phyloP scores from a whole-genome alignment of 1,140 invertebrate genomes.

The Portunus trituberculatus region DNA sequence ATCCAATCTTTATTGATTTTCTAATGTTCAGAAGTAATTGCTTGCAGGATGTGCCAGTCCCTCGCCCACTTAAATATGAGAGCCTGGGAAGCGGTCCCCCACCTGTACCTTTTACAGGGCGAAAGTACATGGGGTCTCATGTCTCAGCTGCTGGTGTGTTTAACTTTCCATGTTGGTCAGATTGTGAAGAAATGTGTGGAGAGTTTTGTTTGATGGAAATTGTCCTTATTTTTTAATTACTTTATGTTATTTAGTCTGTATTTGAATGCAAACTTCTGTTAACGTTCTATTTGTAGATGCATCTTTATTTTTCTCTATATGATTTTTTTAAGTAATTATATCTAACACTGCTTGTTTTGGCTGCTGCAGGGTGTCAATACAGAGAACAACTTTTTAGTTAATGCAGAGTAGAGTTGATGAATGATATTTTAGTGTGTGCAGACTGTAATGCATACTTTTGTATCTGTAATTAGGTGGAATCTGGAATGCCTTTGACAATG shows the following conservation, averaged over 20 bases:
- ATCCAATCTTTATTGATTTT: neutral
- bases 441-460: too few relatives aligned
- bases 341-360: too few relatives aligned
- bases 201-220: neutral
- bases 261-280: neutral
- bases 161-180: neutral
- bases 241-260: neutral
- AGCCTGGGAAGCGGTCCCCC: conserved; percentile 59
- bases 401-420: neutral
- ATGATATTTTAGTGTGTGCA: too few relatives aligned
- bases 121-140: conserved; percentile 66
- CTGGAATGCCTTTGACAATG: conserved; percentile 80
- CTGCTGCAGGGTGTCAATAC: too few relatives aligned
- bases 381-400: too few relatives aligned
- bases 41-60: conserved; percentile 50
- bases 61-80: conserved; percentile 64
- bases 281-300: too few relatives aligned
- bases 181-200: neutral
- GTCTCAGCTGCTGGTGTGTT: conserved; percentile 68
- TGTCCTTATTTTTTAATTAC: neutral
- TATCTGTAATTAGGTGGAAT: conserved; percentile 79
- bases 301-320: too few relatives aligned
- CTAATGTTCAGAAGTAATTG: neutral
- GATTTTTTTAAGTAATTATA: too few relatives aligned
- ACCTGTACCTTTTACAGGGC: conserved; percentile 62